These are phyloP conservation scores for Oceanites oceanicus DNA, from an alignment of 2,113 vertebrate genomes.

Conservation along the genomic window DNA sequence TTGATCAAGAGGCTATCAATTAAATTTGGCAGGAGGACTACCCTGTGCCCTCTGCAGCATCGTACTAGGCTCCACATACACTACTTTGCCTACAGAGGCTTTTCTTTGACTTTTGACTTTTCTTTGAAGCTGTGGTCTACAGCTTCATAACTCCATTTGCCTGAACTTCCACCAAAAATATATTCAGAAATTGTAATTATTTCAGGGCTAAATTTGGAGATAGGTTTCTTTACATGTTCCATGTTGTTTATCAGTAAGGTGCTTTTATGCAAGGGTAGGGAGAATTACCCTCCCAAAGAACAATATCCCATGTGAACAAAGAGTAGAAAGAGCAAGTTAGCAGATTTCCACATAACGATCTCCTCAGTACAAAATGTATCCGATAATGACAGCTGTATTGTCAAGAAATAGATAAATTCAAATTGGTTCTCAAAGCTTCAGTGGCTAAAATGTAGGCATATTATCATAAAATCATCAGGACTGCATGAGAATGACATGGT, in stretches of 20 bases:
- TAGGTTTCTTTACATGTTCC: background rate
- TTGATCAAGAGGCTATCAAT: background rate
- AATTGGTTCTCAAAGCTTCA: background rate
- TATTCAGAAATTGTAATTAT: background rate
- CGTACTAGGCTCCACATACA: background rate
- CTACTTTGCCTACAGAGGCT: background rate
- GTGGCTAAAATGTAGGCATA: background rate
- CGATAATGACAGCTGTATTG: background rate
- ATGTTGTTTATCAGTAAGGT: background rate
- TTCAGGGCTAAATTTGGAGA: background rate
- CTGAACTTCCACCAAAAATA: background rate
- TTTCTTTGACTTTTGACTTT: no score
- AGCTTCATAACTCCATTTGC: background rate
- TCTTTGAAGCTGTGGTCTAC: background rate
- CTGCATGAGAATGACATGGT: background rate
- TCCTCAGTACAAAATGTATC: background rate
- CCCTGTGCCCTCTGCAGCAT: background rate
- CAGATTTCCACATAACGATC: background rate
- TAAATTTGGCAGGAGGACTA: background rate
- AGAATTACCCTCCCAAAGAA: background rate
- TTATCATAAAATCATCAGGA: background rate
- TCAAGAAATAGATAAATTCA: background rate
- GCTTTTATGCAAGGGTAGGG: background rate
- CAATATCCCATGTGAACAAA: background rate
- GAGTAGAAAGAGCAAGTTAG: background rate